phyloP scores from a whole-genome alignment of 92 coral and sea anemone genomes.

The Bergia puertoricense region DNA sequence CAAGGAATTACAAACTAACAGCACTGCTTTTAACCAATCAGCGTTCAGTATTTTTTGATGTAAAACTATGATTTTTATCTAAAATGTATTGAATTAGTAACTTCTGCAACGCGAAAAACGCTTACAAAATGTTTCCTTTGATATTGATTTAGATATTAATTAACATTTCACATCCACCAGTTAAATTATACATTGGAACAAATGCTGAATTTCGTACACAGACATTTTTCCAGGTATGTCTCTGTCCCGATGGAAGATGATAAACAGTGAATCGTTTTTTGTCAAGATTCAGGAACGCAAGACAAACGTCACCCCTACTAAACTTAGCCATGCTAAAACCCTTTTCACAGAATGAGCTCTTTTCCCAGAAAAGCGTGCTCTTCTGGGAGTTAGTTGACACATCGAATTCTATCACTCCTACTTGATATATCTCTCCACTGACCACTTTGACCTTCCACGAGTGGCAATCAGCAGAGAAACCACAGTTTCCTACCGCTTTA shows the following conservation, averaged over 20 bases:
- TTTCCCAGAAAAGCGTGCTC: background rate
- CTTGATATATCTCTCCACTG: background rate
- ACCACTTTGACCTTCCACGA: background rate
- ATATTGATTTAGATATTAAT: too few species aligned
- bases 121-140: too few species aligned
- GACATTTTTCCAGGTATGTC: background rate
- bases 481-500: background rate
- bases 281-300: background rate
- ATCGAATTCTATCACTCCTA: background rate
- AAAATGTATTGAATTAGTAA: too few species aligned
- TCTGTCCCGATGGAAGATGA: background rate
- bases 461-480: background rate
- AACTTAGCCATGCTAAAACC: background rate
- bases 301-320: background rate
- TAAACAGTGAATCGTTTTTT: background rate
- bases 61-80: too few species aligned
- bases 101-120: too few species aligned
- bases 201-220: background rate
- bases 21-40: too few species aligned
- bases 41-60: too few species aligned
- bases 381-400: background rate
- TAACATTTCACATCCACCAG: background rate
- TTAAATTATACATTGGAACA: background rate
- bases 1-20: too few species aligned
- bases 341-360: background rate